Conservation (phyloP, 2,113 vertebrate genomes). For the Hippocampus barbouri region DNA sequence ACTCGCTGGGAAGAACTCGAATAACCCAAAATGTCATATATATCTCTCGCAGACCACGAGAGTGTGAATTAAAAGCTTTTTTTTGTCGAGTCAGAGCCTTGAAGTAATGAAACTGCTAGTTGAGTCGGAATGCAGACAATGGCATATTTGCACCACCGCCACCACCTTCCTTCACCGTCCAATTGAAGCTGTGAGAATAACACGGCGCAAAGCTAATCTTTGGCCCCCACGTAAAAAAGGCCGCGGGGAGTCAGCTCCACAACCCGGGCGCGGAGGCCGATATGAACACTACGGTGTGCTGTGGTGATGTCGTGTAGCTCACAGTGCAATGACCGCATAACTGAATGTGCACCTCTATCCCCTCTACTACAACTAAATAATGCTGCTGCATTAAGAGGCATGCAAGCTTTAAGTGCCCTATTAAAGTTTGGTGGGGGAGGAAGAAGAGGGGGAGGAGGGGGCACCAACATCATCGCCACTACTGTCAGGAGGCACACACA, state of each 20-base stretch:
- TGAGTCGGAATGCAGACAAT: slow-evolving; percentile 62
- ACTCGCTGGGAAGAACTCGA: slow-evolving; percentile 26
- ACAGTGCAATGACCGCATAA: slow-evolving; percentile 3
- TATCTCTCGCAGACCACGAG: slow-evolving; percentile 46
- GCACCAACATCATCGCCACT: background rate
- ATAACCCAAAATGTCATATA: slow-evolving; percentile 57
- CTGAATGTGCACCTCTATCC: too few relatives aligned
- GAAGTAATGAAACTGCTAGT: slow-evolving; percentile 65
- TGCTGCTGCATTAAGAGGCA: slow-evolving; percentile 28
- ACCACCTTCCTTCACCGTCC: slow-evolving; percentile 5
- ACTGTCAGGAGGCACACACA: background rate
- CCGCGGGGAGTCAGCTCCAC: slow-evolving; percentile 25
- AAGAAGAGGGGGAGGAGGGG: background rate
- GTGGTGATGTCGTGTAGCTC: slow-evolving; percentile 9
- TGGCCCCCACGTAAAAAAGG: slow-evolving; percentile 32
- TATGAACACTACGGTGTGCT: slow-evolving; percentile 23
- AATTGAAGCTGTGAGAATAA: slow-evolving; percentile 47
- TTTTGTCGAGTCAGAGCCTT: slow-evolving; percentile 65
- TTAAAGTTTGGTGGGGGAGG: slow-evolving; percentile 48
- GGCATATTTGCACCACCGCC: slow-evolving; percentile 45
- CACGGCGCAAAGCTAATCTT: slow-evolving; percentile 55
- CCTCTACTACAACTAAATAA: slow-evolving; percentile 16
- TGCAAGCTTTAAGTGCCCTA: slow-evolving; percentile 37
- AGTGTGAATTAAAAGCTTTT: slow-evolving; percentile 60
- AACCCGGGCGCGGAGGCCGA: slow-evolving; percentile 23